phyloP scores from a whole-genome alignment of 2,888 invertebrate genomes.

The Pristionchus entomophagus region DNA sequence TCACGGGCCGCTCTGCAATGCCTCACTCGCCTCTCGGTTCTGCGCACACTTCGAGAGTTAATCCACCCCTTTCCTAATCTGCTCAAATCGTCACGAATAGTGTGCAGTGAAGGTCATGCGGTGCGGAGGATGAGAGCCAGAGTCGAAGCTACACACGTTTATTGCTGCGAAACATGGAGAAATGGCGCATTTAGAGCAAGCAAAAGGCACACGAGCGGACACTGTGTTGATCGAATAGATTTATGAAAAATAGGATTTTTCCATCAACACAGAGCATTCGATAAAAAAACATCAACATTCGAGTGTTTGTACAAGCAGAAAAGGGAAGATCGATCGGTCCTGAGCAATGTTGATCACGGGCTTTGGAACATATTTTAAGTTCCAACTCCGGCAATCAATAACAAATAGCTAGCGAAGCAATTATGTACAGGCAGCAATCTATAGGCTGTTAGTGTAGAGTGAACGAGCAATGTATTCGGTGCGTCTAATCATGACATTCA shows the following conservation, averaged over 20 bases:
- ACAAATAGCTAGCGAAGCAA: neutral
- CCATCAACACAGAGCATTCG: too few relatives aligned
- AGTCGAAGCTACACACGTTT: neutral
- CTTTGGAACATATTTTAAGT: neutral
- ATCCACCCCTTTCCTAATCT: neutral
- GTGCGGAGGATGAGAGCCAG: neutral
- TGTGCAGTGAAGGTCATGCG: slow-evolving; percentile 2
- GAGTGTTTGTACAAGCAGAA: slow-evolving; percentile 9
- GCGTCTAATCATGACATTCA: neutral
- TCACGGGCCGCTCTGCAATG: slow-evolving; percentile 39
- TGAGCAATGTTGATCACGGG: neutral
- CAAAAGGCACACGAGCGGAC: neutral
- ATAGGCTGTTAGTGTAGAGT: neutral
- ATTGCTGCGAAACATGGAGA: neutral
- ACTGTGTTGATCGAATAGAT: neutral
- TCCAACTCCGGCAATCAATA: neutral
- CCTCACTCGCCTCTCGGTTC: slow-evolving; percentile 43
- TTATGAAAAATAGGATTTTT: too few relatives aligned
- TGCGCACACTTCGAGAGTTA: neutral
- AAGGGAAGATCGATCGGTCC: slow-evolving; percentile 3
- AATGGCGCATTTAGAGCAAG: neutral
- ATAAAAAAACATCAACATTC: slow-evolving; percentile 18
- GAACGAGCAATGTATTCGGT: neutral
- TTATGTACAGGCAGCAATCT: slow-evolving; percentile 11
- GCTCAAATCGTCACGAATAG: neutral